Conservation (phyloP, 2,797 vertebrate genomes). For the Remorina albescens region DNA sequence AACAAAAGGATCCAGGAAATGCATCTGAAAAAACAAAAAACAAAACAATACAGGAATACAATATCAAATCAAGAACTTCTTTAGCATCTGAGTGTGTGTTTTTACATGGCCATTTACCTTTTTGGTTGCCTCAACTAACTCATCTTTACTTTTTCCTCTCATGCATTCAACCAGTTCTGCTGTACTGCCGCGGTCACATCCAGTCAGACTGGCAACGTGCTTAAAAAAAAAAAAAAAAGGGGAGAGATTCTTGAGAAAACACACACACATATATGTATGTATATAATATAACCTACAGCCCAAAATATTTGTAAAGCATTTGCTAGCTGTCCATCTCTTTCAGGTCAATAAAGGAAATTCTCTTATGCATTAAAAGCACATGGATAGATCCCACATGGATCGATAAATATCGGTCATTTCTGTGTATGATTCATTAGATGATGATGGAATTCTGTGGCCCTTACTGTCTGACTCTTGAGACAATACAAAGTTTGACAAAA, state of each 20-base stretch:
- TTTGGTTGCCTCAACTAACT: constrained; percentile 69
- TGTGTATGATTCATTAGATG: not conserved
- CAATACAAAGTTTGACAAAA: not conserved
- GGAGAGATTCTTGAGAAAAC: too few relatives aligned
- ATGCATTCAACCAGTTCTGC: constrained; percentile 78
- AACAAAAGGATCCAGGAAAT: not conserved
- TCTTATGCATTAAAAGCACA: not conserved
- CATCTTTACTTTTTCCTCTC: constrained; percentile 66
- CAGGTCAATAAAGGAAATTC: not conserved
- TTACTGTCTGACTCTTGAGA: not conserved
- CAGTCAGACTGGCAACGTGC: constrained; percentile 75
- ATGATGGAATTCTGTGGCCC: too few relatives aligned
- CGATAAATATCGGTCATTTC: not conserved
- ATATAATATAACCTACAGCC: not conserved
- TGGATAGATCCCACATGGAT: not conserved
- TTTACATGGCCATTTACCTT: constrained; percentile 60
- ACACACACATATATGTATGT: too few relatives aligned
- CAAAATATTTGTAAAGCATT: constrained; percentile 1
- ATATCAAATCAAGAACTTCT: not conserved
- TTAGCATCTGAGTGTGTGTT: not conserved
- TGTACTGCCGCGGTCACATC: constrained; percentile 71
- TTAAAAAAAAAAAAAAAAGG: too few relatives aligned
- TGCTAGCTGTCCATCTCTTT: not conserved
- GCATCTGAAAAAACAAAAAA: not conserved
- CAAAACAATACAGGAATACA: not conserved